Conservation (phyloP, 2,888 invertebrate species). For the Mongoloraphidia duomilia region DNA sequence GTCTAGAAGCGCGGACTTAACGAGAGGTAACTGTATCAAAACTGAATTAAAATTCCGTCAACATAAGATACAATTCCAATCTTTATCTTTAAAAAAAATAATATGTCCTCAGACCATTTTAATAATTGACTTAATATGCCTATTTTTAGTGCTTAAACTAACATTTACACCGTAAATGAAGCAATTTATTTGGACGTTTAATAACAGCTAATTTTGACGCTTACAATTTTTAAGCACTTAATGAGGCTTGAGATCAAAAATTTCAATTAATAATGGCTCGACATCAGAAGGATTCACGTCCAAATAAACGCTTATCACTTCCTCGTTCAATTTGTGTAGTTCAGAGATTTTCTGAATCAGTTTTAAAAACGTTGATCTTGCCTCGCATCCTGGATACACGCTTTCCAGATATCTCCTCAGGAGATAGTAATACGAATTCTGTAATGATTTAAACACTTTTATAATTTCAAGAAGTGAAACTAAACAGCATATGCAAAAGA, state of each 20-base stretch:
- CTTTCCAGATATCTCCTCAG: slow-evolving; percentile 73
- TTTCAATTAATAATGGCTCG: slow-evolving; percentile 86
- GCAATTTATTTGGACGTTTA: too few relatives aligned
- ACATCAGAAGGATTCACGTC: slow-evolving; percentile 85
- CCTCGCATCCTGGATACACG: slow-evolving; percentile 72
- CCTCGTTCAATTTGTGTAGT: slow-evolving; percentile 74
- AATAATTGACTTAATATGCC: too few relatives aligned
- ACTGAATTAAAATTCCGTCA: too few relatives aligned
- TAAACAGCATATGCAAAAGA: slow-evolving; percentile 6
- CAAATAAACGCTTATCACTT: slow-evolving; percentile 81
- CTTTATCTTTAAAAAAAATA: too few relatives aligned
- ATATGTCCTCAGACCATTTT: too few relatives aligned
- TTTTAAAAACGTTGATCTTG: slow-evolving; percentile 72
- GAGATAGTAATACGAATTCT: slow-evolving; percentile 84
- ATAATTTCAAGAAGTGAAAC: background rate
- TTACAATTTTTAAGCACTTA: slow-evolving; percentile 14
- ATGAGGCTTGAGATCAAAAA: slow-evolving; percentile 75
- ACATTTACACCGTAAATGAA: too few relatives aligned
- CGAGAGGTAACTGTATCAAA: too few relatives aligned
- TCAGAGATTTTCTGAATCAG: slow-evolving; percentile 86
- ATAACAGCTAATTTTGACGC: too few relatives aligned
- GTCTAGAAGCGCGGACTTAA: too few relatives aligned
- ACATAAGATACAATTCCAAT: too few relatives aligned
- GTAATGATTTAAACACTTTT: slow-evolving; percentile 19
- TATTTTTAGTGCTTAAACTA: too few relatives aligned